A percentile compares a stretch with the other conserved stretches of the same genome.
phyloP scores from a whole-genome alignment of 2,888 invertebrate species.

The Drosophila bunnanda region DNA sequence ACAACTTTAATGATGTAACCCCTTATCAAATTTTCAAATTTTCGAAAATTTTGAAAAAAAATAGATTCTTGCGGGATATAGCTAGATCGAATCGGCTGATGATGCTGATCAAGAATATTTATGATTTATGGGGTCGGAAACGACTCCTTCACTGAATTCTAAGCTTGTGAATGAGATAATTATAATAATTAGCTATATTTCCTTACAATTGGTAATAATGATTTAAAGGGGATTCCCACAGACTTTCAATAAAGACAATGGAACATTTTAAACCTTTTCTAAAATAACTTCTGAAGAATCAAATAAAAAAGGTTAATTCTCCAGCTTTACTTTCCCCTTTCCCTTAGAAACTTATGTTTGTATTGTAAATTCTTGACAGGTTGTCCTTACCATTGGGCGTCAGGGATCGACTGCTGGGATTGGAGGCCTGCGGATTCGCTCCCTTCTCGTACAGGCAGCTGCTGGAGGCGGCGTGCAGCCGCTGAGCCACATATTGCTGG shows the following conservation, averaged over 20 bases:
- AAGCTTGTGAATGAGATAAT: too few species aligned
- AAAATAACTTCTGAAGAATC: not conserved
- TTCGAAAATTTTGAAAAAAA: too few species aligned
- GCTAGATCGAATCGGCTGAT: too few species aligned
- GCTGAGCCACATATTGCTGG: slow-evolving; percentile 75
- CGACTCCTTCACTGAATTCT: too few species aligned
- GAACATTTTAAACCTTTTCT: not conserved
- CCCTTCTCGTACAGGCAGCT: slow-evolving; percentile 76
- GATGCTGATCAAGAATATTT: too few species aligned
- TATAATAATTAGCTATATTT: not conserved
- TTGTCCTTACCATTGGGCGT: slow-evolving; percentile 73
- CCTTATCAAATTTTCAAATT: too few species aligned
- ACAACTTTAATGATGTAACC: too few species aligned
- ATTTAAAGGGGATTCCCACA: not conserved
- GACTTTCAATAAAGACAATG: not conserved
- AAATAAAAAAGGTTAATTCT: not conserved
- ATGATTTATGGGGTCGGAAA: too few species aligned
- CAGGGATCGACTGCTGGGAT: slow-evolving; percentile 56
- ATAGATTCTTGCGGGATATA: too few species aligned
- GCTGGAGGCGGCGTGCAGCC: slow-evolving; percentile 69
- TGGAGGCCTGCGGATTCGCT: slow-evolving; percentile 15
- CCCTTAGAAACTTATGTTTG: not conserved
- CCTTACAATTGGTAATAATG: not conserved
- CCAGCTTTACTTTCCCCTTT: not conserved
- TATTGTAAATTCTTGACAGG: not conserved